Evolutionary conservation across 1,140 invertebrate species (phyloP), one percentile per base, ranked within the genome.

Genomic region (Sipha flava): DNA sequence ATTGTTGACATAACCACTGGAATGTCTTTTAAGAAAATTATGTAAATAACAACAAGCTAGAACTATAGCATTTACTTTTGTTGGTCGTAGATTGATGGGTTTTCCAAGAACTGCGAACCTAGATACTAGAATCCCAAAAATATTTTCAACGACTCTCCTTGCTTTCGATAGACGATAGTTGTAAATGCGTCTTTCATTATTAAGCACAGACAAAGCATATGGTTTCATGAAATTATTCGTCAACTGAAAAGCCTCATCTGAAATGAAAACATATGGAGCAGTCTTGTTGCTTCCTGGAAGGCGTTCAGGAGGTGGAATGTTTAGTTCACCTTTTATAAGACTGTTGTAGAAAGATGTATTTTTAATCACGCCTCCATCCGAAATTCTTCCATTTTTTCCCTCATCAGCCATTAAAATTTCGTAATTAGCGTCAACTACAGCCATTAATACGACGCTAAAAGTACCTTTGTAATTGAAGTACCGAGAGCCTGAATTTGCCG

Each of bases 231-330:
- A 45, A 77, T 86, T 75, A 80, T 72, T 37, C 80, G 80, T 82
- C 47, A 89, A 70, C 26, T 85, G 82, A 83, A 88, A 89, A 43
- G 87, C 87, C 64, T 86, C 86, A 83, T 89, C 87, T 18, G 80
- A 87, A 23, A 87, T 83, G 84, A 87, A 82, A 83, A 80, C 54
- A 47, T 77, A 81, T 21, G 81, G 79, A n/a, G 52, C 7, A 26
- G 5, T 1, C 18, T 21, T 34, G 10, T 37, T 37, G 18, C 7
- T 40, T 52, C 40, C 52, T 43, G 47, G 52, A 16, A 54, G 73
- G 21, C 26, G 45, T 12, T n/a, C 6, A 52, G 9, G 10, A 4
- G 73, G 3, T 26, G 47, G 47, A 49, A 23, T 5, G 26, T 79
- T 6, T 37, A 59, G 16, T 83, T 79, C 81, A 81, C 80, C 45